A percentile compares a stretch with the other conserved stretches of the same genome.
These are phyloP conservation scores for Corythaixoides concolor DNA, from an alignment of 2,113 vertebrate species.

Conservation along the genomic window DNA sequence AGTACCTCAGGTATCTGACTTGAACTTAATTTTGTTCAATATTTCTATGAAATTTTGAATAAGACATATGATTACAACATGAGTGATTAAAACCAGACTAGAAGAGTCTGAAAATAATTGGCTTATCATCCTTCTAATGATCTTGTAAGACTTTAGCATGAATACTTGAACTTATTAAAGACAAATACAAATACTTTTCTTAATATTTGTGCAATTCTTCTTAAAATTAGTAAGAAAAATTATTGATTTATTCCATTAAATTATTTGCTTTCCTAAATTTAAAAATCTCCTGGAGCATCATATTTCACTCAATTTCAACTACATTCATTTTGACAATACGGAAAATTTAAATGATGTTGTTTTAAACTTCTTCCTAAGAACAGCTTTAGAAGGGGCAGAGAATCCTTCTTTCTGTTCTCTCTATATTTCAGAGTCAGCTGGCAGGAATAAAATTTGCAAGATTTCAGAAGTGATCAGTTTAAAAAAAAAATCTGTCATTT, in stretches of 20 bases:
- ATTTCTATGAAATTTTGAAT: neutral
- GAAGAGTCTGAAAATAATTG: neutral
- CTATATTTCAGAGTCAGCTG: neutral
- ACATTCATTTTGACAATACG: neutral
- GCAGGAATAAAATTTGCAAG: neutral
- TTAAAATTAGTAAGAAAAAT: neutral
- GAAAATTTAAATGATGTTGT: neutral
- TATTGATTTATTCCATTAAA: neutral
- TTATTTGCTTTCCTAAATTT: neutral
- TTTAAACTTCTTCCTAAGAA: neutral
- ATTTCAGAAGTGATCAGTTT: neutral
- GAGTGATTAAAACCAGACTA: neutral
- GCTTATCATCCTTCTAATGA: neutral
- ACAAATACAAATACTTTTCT: neutral
- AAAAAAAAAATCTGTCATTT: neutral
- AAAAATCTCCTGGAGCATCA: neutral
- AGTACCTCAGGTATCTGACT: neutral
- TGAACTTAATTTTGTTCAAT: neutral
- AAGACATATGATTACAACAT: rapidly evolving
- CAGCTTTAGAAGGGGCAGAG: neutral
- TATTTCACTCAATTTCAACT: neutral
- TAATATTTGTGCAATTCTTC: neutral
- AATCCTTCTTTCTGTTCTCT: neutral
- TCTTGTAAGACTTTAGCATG: neutral
- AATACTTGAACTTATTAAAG: neutral